Conservation (phyloP, 2,797 vertebrate species). For the Xenentodon cancila region DNA sequence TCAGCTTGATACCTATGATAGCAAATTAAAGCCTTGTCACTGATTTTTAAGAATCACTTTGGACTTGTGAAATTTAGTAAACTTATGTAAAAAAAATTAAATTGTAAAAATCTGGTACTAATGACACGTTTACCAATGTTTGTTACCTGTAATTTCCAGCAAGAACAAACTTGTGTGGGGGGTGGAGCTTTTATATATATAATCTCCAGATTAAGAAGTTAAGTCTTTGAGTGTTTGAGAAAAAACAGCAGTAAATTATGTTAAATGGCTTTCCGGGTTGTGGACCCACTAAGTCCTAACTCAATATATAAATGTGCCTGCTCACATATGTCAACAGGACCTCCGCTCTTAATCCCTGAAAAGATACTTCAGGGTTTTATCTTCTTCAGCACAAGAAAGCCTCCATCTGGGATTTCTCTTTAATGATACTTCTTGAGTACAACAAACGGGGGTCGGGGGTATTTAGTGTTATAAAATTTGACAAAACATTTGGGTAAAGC, state of each 20-base stretch:
- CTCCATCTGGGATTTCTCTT: neutral
- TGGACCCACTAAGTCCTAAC: neutral
- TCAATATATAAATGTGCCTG: neutral
- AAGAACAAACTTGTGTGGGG: no score
- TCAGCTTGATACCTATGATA: no score
- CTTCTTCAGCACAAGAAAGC: conserved; percentile 3
- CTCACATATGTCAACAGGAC: conserved; percentile 1
- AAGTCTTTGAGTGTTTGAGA: conserved; percentile 1
- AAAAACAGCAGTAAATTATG: conserved; percentile 1
- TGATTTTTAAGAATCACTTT: no score
- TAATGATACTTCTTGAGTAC: neutral
- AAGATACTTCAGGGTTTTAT: neutral
- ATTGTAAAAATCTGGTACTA: no score
- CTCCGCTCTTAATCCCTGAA: neutral
- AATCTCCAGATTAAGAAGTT: conserved; percentile 7
- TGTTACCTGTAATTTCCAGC: no score
- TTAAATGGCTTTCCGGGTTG: conserved; percentile 5
- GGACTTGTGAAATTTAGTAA: no score
- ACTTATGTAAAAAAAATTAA: no score
- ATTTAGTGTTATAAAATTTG: neutral
- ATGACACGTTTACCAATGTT: no score
- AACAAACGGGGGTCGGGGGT: neutral
- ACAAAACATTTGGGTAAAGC: neutral
- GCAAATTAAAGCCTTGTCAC: no score
- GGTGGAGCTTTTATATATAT: neutral